Conservation (phyloP, 2,888 invertebrate genomes). For the Aspidiotus rigidus region DNA sequence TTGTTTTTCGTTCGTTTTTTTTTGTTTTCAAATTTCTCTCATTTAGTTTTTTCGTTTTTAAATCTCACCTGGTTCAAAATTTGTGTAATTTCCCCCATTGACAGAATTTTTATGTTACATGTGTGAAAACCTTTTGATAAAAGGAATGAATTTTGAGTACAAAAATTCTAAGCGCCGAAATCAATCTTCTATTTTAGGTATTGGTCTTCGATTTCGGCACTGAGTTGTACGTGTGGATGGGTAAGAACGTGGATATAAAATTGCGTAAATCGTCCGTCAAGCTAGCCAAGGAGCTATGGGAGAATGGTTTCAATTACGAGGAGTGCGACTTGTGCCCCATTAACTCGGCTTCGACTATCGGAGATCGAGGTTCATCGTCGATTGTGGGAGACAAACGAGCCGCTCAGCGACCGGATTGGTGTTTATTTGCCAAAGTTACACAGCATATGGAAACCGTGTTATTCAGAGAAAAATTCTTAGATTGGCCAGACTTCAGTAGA, state of each 20-base stretch:
- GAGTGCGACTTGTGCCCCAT: constrained; percentile 70
- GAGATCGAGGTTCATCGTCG: constrained; percentile 23
- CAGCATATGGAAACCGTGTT: constrained; percentile 89
- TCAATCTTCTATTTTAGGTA: constrained; percentile 46
- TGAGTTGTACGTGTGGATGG: constrained; percentile 92
- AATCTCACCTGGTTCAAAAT: too few species aligned
- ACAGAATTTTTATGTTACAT: too few species aligned
- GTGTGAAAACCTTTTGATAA: too few species aligned
- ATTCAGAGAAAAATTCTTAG: constrained; percentile 87
- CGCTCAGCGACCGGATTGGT: constrained; percentile 66
- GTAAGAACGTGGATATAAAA: constrained; percentile 68
- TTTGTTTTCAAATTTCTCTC: too few species aligned
- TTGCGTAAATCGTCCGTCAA: constrained; percentile 63
- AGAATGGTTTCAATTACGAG: constrained; percentile 71
- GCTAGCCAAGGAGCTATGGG: constrained; percentile 73
- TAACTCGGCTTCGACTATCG: constrained; percentile 31
- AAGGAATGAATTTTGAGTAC: too few species aligned
- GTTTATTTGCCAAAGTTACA: constrained; percentile 74
- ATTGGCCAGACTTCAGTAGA: constrained; percentile 84
- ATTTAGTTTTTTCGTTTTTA: too few species aligned
- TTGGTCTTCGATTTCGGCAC: constrained; percentile 87
- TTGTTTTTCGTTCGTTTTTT: too few species aligned
- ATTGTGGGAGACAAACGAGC: constrained; percentile 44
- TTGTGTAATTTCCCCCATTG: too few species aligned
- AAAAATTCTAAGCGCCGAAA: not conserved